Percentiles rank a stretch among this genome's conserved stretches.
These are phyloP conservation scores for Callyntrura guangdongensis DNA, from an alignment of 2,888 invertebrate species.

Conservation along the genomic window DNA sequence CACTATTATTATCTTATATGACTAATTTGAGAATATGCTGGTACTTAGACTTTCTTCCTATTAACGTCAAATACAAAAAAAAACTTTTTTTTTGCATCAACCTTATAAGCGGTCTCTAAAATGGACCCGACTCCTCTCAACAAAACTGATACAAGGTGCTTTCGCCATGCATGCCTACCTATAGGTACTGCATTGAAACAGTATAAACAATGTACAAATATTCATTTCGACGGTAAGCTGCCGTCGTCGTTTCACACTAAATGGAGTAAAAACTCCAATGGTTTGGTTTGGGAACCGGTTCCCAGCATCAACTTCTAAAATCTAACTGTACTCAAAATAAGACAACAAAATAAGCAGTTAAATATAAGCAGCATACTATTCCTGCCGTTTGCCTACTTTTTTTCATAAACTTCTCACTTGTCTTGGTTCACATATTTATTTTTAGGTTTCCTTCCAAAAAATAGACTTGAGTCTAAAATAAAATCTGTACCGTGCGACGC, in stretches of 20 bases:
- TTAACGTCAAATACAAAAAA: too few species aligned
- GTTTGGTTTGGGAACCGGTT: too few species aligned
- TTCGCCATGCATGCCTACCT: not conserved
- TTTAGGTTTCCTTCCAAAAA: slow-evolving; percentile 77
- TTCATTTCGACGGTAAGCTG: not conserved
- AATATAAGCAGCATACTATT: slow-evolving; percentile 13
- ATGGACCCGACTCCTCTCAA: too few species aligned
- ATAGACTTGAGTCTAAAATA: slow-evolving; percentile 76
- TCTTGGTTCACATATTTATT: slow-evolving; percentile 71
- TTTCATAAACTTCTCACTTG: slow-evolving; percentile 16
- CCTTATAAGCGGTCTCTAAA: too few species aligned
- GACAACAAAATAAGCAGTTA: slow-evolving; percentile 11
- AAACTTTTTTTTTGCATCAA: too few species aligned
- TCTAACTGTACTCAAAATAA: not conserved
- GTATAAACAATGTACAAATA: too few species aligned
- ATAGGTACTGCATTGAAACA: not conserved
- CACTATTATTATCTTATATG: too few species aligned
- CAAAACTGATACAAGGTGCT: too few species aligned
- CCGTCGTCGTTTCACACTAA: not conserved
- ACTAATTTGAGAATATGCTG: too few species aligned
- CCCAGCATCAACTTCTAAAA: too few species aligned
- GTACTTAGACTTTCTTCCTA: too few species aligned
- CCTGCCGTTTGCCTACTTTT: slow-evolving; percentile 16
- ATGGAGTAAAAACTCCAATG: not conserved
- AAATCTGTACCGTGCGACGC: slow-evolving; percentile 60